Conservation (phyloP, 2,888 invertebrate genomes). For the Polylopha cassiicola region DNA sequence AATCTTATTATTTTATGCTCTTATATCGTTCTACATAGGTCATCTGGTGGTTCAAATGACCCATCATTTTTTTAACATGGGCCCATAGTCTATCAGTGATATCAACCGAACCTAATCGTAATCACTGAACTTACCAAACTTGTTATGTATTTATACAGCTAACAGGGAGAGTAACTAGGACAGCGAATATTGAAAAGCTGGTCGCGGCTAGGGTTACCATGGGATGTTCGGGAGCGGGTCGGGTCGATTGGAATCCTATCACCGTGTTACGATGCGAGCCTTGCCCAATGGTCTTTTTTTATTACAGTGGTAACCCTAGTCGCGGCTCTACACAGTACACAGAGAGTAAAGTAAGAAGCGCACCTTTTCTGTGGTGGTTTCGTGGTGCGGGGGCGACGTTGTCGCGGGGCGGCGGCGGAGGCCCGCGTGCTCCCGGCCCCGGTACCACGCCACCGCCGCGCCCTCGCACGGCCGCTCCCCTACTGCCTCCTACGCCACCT, state of each 20-base stretch:
- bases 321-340: constrained; percentile 43
- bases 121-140: constrained; percentile 69
- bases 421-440: constrained; percentile 90
- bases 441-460: constrained; percentile 26
- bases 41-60: too few relatives aligned
- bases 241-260: constrained; percentile 17
- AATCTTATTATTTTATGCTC: too few relatives aligned
- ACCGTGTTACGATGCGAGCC: constrained; percentile 22
- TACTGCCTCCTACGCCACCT: constrained; percentile 35
- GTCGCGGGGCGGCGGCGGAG: constrained; percentile 90
- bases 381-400: constrained; percentile 71
- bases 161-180: constrained; percentile 54
- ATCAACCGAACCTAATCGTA: constrained; percentile 52
- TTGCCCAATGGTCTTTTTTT: constrained; percentile 5
- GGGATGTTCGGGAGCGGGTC: constrained; percentile 10
- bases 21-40: too few relatives aligned
- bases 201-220: constrained; percentile 22
- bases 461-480: constrained; percentile 37
- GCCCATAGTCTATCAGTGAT: too few relatives aligned
- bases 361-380: constrained; percentile 71
- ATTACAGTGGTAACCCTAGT: constrained; percentile 23
- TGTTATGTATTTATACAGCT: constrained; percentile 38
- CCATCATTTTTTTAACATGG: too few relatives aligned
- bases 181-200: constrained; percentile 51
- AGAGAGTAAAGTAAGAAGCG: constrained; percentile 38